These are phyloP conservation scores for Semaprochilodus insignis DNA, from an alignment of 2,797 vertebrate species.

Conservation along the genomic window DNA sequence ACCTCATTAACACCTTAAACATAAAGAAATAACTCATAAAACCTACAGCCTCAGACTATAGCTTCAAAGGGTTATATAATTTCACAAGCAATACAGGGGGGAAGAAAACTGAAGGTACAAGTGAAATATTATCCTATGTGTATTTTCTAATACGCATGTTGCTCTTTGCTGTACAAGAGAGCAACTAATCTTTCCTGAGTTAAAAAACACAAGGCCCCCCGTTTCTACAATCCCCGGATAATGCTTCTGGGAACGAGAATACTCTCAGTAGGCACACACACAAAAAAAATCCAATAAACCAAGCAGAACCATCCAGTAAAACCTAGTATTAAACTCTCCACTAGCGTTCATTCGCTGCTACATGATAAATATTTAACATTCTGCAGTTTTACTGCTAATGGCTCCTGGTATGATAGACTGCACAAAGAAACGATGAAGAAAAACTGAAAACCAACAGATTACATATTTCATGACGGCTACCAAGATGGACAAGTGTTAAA, in stretches of 20 bases:
- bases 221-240: neutral
- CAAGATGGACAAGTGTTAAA: no score
- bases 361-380: constrained; percentile 1
- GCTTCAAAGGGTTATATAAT: no score
- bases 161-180: neutral
- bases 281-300: neutral
- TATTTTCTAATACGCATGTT: neutral
- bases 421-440: neutral
- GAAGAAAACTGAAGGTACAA: neutral
- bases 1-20: no score
- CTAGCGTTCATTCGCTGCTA: neutral
- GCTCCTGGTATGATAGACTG: neutral
- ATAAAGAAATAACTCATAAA: no score
- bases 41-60: no score
- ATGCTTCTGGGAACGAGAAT: neutral
- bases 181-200: neutral
- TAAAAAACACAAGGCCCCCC: neutral
- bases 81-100: no score
- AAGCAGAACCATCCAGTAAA: neutral
- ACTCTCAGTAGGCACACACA: neutral
- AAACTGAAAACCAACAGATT: neutral
- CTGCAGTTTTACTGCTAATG: neutral
- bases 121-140: neutral
- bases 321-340: neutral
- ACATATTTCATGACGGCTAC: no score